A percentile compares a stretch with the other conserved stretches of the same genome.
phyloP scores from a whole-genome alignment of 2,888 invertebrate genomes.

The Amaurobius ferox region DNA sequence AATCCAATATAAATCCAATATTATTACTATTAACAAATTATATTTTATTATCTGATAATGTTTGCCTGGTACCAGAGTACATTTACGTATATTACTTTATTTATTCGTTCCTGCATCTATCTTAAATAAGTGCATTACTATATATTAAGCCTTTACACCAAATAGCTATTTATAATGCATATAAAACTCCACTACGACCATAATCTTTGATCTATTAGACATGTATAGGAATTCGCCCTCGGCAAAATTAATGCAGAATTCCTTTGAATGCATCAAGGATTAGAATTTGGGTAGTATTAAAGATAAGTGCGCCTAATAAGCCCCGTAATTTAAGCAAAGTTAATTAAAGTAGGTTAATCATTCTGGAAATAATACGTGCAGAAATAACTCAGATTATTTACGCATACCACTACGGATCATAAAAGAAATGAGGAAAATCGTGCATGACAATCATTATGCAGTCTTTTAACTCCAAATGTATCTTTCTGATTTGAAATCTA shows the following conservation, averaged over 20 bases:
- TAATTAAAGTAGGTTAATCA: slow-evolving; percentile 11
- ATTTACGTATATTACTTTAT: no score
- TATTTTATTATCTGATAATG: no score
- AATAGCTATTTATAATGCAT: no score
- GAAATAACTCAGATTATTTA: slow-evolving; percentile 2
- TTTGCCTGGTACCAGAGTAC: no score
- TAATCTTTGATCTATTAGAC: no score
- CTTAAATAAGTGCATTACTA: no score
- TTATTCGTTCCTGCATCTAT: no score
- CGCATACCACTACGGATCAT: not conserved
- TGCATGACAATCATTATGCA: not conserved
- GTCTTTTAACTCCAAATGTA: slow-evolving; percentile 1
- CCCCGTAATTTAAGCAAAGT: not conserved
- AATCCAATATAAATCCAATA: no score
- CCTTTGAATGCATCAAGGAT: not conserved
- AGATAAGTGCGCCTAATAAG: not conserved
- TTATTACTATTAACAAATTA: no score
- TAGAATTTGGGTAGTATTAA: not conserved
- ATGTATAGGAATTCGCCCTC: not conserved
- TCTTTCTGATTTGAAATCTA: not conserved
- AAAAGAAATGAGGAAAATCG: not conserved
- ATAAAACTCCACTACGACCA: no score
- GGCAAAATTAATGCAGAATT: not conserved
- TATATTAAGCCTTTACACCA: no score
- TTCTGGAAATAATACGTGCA: not conserved